Conservation (phyloP, 1,140 invertebrate genomes). For the Drosophila murphyi region DNA sequence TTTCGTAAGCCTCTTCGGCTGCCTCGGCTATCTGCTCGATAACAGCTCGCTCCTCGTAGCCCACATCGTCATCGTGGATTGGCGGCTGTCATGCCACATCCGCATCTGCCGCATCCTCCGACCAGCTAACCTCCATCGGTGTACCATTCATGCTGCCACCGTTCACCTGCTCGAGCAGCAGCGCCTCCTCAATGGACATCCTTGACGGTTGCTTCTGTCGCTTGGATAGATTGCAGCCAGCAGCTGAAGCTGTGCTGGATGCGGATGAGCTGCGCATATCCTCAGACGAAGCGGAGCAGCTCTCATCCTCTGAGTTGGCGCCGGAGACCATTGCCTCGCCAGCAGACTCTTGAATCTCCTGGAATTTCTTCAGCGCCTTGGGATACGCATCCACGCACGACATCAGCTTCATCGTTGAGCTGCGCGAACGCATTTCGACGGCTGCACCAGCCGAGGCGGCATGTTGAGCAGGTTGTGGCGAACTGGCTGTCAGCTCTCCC, state of each 20-base stretch:
- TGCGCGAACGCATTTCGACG: conserved; percentile 54
- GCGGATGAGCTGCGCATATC: conserved; percentile 73
- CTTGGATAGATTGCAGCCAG: conserved; percentile 46
- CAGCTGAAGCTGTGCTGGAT: conserved; percentile 62
- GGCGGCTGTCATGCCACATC: conserved; percentile 66
- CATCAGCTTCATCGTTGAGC: conserved; percentile 74
- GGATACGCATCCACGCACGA: conserved; percentile 63
- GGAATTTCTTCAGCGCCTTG: conserved; percentile 80
- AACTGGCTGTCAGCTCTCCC: conserved; percentile 59
- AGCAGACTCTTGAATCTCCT: conserved; percentile 87
- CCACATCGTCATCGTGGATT: conserved; percentile 28
- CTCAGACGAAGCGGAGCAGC: conserved; percentile 84
- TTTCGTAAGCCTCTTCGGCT: conserved; percentile 74
- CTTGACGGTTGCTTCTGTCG: conserved; percentile 63
- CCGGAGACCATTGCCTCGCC: conserved; percentile 87
- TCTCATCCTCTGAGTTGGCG: conserved; percentile 86
- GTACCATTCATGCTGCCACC: conserved; percentile 65
- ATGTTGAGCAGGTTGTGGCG: conserved; percentile 41
- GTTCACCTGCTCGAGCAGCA: conserved; percentile 58
- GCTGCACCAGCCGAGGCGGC: neutral
- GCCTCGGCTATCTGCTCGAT: conserved; percentile 70
- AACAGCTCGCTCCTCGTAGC: conserved; percentile 58
- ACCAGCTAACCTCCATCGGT: conserved; percentile 85
- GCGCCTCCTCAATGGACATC: conserved; percentile 81
- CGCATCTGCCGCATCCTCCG: conserved; percentile 83